A percentile compares a stretch with the other conserved stretches of the same genome.
phyloP scores from a whole-genome alignment of 2,113 vertebrate species.

The Boleophthalmus pectinirostris region DNA sequence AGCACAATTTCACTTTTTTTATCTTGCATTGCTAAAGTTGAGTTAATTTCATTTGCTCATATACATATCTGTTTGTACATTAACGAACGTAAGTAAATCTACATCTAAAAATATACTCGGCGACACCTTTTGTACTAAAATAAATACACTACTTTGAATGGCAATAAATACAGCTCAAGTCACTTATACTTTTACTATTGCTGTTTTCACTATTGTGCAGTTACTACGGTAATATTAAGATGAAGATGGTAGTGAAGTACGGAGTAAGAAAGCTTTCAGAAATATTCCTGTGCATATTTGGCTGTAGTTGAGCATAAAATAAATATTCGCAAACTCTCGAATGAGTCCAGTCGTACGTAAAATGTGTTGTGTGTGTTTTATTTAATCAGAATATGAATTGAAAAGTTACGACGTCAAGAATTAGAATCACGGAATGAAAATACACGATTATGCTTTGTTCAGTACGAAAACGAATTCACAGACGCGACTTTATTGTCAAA shows the following conservation, averaged over 20 bases:
- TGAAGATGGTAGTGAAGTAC: slow-evolving; percentile 27
- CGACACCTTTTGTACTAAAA: slow-evolving; percentile 28
- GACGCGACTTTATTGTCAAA: too few relatives aligned
- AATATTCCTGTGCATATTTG: too few relatives aligned
- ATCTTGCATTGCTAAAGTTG: slow-evolving; percentile 20
- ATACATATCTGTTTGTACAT: slow-evolving; percentile 3
- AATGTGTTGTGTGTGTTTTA: too few relatives aligned
- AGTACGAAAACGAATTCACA: too few relatives aligned
- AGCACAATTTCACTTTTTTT: not conserved
- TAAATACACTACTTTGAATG: slow-evolving; percentile 33
- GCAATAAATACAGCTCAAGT: slow-evolving; percentile 17
- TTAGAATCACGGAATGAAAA: too few relatives aligned
- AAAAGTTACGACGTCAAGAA: too few relatives aligned
- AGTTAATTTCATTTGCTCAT: not conserved
- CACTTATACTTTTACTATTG: slow-evolving; percentile 31
- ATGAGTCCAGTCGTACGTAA: too few relatives aligned
- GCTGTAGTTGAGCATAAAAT: too few relatives aligned
- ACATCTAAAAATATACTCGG: slow-evolving; percentile 37
- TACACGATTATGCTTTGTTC: too few relatives aligned
- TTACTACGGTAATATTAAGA: not conserved
- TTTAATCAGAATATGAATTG: too few relatives aligned
- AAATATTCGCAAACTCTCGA: too few relatives aligned
- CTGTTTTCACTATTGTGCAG: slow-evolving; percentile 5
- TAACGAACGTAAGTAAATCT: slow-evolving; percentile 13
- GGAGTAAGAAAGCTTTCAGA: too few relatives aligned